These are phyloP conservation scores for Pomatorhinus ruficollis DNA, from an alignment of 2,113 vertebrate species.

Conservation along the genomic window DNA sequence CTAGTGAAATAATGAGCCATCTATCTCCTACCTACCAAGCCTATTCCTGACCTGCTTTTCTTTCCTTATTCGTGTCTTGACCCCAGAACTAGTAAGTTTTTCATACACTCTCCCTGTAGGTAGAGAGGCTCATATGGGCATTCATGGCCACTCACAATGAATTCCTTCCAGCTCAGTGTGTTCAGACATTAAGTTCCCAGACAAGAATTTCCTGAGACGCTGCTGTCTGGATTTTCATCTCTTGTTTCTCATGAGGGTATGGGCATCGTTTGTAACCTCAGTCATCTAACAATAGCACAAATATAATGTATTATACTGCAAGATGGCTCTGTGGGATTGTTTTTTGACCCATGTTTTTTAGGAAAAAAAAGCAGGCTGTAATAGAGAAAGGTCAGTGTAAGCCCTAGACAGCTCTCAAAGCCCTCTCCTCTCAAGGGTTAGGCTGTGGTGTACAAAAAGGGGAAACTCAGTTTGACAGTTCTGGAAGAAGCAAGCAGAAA, in stretches of 20 bases:
- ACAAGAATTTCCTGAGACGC: not conserved
- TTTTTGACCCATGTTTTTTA: not conserved
- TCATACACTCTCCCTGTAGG: not conserved
- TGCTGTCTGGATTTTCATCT: not conserved
- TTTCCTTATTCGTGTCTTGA: not conserved
- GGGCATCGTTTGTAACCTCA: not conserved
- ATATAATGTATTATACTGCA: not conserved
- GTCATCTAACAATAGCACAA: not conserved
- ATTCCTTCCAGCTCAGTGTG: constrained; percentile 10
- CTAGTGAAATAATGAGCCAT: not conserved
- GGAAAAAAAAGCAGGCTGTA: not conserved
- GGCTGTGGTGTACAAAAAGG: not conserved
- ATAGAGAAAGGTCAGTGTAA: not conserved
- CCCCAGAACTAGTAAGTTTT: not conserved
- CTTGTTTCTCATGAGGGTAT: not conserved
- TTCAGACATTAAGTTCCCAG: not conserved
- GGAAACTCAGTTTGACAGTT: not conserved
- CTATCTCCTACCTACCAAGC: not conserved
- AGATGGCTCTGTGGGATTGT: not conserved
- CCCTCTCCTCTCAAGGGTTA: not conserved
- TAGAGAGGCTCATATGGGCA: not conserved
- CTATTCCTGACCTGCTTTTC: not conserved
- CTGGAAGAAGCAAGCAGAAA: not conserved
- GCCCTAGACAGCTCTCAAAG: not conserved
- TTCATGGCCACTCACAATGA: not conserved